Base-by-base conservation (phyloP, 2,888 invertebrate species). In the Malacosoma neustria region DNA sequence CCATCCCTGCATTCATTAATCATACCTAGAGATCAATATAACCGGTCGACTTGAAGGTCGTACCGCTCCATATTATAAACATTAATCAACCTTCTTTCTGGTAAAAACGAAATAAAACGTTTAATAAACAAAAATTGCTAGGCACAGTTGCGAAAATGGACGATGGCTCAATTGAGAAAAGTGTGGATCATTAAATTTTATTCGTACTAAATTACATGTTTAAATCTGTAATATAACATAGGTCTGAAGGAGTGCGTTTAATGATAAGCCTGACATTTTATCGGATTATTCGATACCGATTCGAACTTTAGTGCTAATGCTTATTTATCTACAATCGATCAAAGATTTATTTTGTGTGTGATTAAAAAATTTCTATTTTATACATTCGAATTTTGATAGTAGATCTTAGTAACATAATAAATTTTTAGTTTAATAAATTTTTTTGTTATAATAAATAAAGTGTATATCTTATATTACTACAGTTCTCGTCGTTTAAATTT, bases 71-170 rank as follows among this genome's bases (percentile, higher is more conserved):
- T 9, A 22, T 7, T 22, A 22, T 7, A 22, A 2, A 22, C 22
- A 22, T 22, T 22, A 22, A 22, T 22, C 22, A 22, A 22, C 9
- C 22, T 22, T 9, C 9, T 22, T 22, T 22, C 22, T 9, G 22
- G 22, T 22, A 22, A 22, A 51, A 43, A 51, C 45, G 43, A 49
- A 41, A 41, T 45, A 45, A 42, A 43, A 42, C 42, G 35, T 35
- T 39, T 36, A 51, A 22, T 22, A 22, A 22, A 22, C 6, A 2
- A 22, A 22, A 22, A 22, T 22, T 22, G 5, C 22, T 22, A 22
- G 22, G 6, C 22, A 9, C 22, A 22, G 22, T 9, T 22, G 22
- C 22, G 22, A 22, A 22, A 22, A 22, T 22, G 22, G 22, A 3
- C 22, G 9, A 6, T 9, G 9, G 22, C 22, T 22, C 6, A 22